A percentile compares a stretch with the other conserved stretches of the same genome.
These are phyloP conservation scores for Hydraecia micacea DNA, from an alignment of 2,888 invertebrate genomes.

Conservation along the genomic window DNA sequence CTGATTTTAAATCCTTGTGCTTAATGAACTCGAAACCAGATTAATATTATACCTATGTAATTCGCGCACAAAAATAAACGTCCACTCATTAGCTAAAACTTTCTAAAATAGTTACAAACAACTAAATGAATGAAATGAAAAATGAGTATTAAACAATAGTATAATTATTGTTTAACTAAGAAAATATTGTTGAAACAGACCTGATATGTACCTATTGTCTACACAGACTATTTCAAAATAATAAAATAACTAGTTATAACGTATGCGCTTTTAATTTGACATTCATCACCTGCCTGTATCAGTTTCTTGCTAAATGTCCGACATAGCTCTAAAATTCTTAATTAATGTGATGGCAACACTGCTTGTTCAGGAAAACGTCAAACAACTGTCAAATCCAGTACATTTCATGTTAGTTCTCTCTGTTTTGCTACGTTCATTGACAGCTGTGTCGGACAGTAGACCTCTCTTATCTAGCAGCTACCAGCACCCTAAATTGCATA, in stretches of 20 bases:
- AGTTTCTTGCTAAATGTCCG: not conserved
- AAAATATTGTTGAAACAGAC: not conserved
- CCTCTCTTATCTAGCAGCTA: not conserved
- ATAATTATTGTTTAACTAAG: not conserved
- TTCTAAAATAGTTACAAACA: not conserved
- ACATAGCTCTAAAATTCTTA: not conserved
- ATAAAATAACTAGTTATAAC: not conserved
- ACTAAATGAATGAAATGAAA: not conserved
- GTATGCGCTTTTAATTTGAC: not conserved
- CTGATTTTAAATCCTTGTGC: constrained; percentile 2
- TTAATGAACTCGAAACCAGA: not conserved
- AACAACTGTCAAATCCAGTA: not conserved
- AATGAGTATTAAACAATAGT: not conserved
- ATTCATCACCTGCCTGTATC: not conserved
- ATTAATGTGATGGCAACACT: not conserved
- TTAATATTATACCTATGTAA: not conserved
- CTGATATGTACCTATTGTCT: not conserved
- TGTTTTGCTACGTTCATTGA: no score
- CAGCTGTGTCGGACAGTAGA: not conserved
- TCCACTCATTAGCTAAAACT: not conserved
- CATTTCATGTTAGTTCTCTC: not conserved
- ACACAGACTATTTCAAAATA: not conserved
- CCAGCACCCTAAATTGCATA: no score
- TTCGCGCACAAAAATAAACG: not conserved
- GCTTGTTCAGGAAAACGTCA: not conserved